These are phyloP conservation scores for Drosophila funebris DNA, from an alignment of 1,140 invertebrate species.

Conservation along the genomic window DNA sequence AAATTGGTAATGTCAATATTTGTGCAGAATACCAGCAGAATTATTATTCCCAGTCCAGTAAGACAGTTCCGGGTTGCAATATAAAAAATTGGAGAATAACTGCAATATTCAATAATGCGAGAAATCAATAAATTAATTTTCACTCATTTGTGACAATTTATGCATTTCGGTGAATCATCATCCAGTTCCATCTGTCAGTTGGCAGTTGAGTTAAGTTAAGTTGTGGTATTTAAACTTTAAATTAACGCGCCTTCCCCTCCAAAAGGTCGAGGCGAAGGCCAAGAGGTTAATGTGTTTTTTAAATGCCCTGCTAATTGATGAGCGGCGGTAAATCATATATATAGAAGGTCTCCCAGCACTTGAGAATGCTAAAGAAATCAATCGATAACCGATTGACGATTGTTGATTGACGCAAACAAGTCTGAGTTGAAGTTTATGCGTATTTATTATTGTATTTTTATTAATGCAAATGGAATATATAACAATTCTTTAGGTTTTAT, in stretches of 20 bases:
- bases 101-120: neutral
- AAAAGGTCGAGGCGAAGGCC: conserved; percentile 70
- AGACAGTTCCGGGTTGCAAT: conserved; percentile 15
- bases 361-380: neutral
- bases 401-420: neutral
- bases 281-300: conserved; percentile 76
- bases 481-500: too few species aligned
- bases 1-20: conserved; percentile 32
- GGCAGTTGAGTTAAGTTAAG: too few species aligned
- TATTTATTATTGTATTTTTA: neutral
- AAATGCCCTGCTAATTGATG: conserved; percentile 69
- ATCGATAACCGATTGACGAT: neutral
- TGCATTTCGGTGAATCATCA: conserved; percentile 55
- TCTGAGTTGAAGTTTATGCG: neutral
- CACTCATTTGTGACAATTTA: conserved; percentile 67
- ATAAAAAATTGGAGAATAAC: neutral
- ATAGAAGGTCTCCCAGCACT: neutral
- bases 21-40: neutral
- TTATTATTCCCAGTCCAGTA: conserved; percentile 23
- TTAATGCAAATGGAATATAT: too few species aligned
- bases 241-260: conserved; percentile 51
- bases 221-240: conserved; percentile 20
- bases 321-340: conserved; percentile 25
- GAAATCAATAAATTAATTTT: conserved; percentile 20
- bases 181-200: neutral